Conservation (phyloP, 1,140 invertebrate species). For the Bombus ignitus region DNA sequence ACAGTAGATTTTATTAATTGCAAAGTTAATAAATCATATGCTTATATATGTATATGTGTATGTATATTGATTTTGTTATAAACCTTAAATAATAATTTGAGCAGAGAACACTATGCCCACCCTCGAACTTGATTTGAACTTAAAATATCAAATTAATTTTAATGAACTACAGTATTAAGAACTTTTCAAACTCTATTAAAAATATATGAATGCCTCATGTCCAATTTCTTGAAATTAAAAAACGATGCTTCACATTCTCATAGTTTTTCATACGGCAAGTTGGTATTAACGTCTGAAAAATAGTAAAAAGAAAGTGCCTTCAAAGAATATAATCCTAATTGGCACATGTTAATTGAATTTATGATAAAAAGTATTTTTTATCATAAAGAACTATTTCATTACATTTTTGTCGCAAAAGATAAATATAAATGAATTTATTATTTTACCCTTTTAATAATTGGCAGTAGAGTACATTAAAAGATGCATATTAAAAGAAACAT, state of each 20-base stretch:
- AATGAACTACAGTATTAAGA: constrained; percentile 54
- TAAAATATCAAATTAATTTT: constrained; percentile 55
- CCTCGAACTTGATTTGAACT: constrained; percentile 42
- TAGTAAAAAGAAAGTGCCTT: constrained; percentile 83
- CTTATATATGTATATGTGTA: constrained; percentile 34
- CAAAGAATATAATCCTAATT: constrained; percentile 63
- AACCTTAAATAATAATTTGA: constrained; percentile 59
- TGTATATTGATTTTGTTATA: constrained; percentile 54
- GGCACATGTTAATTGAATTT: constrained; percentile 54
- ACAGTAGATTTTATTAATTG: constrained; percentile 67
- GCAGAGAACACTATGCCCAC: constrained; percentile 56
- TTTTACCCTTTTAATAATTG: constrained; percentile 14
- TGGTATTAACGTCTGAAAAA: constrained; percentile 94
- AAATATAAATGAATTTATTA: constrained; percentile 22
- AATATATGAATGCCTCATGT: constrained; percentile 72
- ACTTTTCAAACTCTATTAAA: constrained; percentile 58
- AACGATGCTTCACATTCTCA: constrained; percentile 83
- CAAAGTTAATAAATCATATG: constrained; percentile 61
- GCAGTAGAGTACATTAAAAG: constrained; percentile 45
- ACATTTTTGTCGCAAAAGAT: constrained; percentile 16
- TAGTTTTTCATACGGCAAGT: constrained; percentile 95
- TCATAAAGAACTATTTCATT: constrained; percentile 3
- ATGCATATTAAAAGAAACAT: constrained; percentile 16
- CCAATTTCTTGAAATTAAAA: constrained; percentile 80
- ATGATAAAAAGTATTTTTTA: constrained; percentile 11